A percentile compares a stretch with the other conserved stretches of the same genome.
These are phyloP conservation scores for Branchipolynoe longqiensis DNA, from an alignment of 2,888 invertebrate genomes.

Conservation along the genomic window DNA sequence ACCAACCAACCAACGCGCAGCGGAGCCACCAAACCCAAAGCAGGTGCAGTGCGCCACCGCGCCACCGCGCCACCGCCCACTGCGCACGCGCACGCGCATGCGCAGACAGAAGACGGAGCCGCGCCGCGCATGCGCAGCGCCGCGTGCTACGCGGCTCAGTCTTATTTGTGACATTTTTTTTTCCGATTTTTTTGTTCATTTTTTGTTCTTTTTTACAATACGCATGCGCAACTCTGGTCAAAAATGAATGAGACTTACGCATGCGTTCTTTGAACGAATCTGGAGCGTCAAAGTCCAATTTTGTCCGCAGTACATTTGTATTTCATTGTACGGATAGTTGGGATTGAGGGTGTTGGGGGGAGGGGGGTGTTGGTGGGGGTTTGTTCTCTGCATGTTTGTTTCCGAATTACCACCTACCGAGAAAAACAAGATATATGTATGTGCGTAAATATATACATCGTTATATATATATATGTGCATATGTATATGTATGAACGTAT, in stretches of 20 bases:
- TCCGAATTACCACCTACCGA: too few relatives aligned
- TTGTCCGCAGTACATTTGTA: constrained; percentile 5
- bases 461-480: too few relatives aligned
- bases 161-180: too few relatives aligned
- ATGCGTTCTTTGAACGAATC: constrained; percentile 28
- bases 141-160: constrained; percentile 23
- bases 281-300: constrained; percentile 43
- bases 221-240: constrained; percentile 48
- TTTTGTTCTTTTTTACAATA: constrained; percentile 16
- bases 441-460: too few relatives aligned
- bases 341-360: neutral
- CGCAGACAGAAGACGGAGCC: too few relatives aligned
- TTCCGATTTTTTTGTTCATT: too few relatives aligned
- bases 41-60: too few relatives aligned
- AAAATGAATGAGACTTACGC: constrained; percentile 46
- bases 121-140: constrained; percentile 33
- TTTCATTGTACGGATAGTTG: neutral
- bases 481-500: too few relatives aligned
- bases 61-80: too few relatives aligned
- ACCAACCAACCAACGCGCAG: too few relatives aligned
- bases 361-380: constrained; percentile 6
- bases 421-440: too few relatives aligned
- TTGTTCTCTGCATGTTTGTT: too few relatives aligned
- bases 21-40: neutral
- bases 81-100: constrained; percentile 14